Evolutionary conservation across 53 echinoderm and acorn worm genomes (phyloP).

Genomic region (Crossaster papposus): DNA sequence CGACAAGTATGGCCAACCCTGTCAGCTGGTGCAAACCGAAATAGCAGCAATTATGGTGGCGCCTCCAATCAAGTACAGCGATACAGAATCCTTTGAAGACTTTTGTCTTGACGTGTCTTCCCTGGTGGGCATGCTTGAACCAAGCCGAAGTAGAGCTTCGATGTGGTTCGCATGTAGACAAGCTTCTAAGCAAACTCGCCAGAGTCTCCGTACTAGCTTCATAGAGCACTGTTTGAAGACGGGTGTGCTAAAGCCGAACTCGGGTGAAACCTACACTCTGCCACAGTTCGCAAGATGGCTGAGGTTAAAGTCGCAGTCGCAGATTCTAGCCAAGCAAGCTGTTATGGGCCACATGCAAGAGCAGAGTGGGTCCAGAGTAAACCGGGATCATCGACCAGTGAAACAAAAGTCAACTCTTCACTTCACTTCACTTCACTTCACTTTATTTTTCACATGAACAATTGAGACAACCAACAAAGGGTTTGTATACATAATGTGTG

Average conservation of each 20-base stretch:
- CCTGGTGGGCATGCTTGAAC: slow-evolving; percentile 31
- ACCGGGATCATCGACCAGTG: neutral
- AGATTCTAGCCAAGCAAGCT: slow-evolving; percentile 31
- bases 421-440: too few relatives aligned
- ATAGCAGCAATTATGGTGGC: slow-evolving; percentile 5
- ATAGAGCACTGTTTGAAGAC: slow-evolving; percentile 43
- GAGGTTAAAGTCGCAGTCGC: slow-evolving; percentile 27
- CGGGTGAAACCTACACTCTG: slow-evolving; percentile 34
- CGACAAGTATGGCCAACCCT: slow-evolving; percentile 34
- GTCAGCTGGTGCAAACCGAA: slow-evolving; percentile 16
- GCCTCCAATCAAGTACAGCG: too few relatives aligned
- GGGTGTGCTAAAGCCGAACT: slow-evolving; percentile 32
- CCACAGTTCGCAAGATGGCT: slow-evolving; percentile 27
- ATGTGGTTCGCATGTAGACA: slow-evolving; percentile 54
- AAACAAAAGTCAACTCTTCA: neutral
- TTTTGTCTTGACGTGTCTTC: slow-evolving; percentile 33
- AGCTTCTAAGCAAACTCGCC: slow-evolving; percentile 11
- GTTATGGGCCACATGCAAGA: slow-evolving; percentile 16
- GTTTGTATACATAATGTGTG: too few relatives aligned
- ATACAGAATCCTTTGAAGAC: slow-evolving; percentile 1
- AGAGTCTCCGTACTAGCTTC: slow-evolving; percentile 11
- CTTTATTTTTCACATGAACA: too few relatives aligned
- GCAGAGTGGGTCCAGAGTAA: slow-evolving; percentile 1
- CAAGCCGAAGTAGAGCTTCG: slow-evolving; percentile 21
- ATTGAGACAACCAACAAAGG: too few relatives aligned